phyloP scores from a whole-genome alignment of 2,113 vertebrate genomes.

The Perca fluviatilis region DNA sequence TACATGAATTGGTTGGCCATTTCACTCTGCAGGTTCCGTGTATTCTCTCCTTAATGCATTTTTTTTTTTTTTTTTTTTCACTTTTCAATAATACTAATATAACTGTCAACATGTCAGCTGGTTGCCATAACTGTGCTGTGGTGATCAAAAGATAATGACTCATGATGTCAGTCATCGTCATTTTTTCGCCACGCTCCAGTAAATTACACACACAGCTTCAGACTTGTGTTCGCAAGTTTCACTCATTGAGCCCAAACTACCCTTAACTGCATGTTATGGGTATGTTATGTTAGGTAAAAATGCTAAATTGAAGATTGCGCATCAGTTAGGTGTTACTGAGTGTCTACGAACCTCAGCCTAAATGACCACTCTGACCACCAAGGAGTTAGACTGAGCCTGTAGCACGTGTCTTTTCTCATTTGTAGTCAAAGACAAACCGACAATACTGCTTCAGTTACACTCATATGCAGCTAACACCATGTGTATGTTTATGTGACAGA shows the following conservation, averaged over 20 bases:
- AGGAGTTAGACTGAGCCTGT: neutral
- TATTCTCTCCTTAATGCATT: neutral
- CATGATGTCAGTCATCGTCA: constrained; percentile 44
- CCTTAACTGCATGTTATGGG: constrained; percentile 25
- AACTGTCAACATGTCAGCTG: neutral
- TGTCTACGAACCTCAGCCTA: constrained; percentile 10
- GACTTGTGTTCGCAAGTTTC: constrained; percentile 72
- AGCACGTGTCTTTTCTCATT: neutral
- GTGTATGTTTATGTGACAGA: neutral
- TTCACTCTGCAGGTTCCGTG: neutral
- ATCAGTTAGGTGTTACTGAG: neutral
- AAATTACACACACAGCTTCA: constrained; percentile 53
- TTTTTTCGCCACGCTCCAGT: constrained; percentile 20
- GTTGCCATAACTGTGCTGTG: constrained; percentile 44
- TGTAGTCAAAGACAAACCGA: neutral
- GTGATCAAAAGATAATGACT: constrained; percentile 47
- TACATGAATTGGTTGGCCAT: neutral
- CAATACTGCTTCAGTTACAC: neutral
- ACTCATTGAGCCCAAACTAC: constrained; percentile 29
- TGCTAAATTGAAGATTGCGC: constrained; percentile 24
- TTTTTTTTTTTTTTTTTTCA: neutral
- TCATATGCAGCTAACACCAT: neutral
- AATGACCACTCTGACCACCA: constrained; percentile 11
- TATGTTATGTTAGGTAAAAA: constrained; percentile 16
- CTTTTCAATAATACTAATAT: neutral